Evolutionary conservation across 2,797 vertebrate genomes (phyloP).

Genomic region (Bradypus variegatus): DNA sequence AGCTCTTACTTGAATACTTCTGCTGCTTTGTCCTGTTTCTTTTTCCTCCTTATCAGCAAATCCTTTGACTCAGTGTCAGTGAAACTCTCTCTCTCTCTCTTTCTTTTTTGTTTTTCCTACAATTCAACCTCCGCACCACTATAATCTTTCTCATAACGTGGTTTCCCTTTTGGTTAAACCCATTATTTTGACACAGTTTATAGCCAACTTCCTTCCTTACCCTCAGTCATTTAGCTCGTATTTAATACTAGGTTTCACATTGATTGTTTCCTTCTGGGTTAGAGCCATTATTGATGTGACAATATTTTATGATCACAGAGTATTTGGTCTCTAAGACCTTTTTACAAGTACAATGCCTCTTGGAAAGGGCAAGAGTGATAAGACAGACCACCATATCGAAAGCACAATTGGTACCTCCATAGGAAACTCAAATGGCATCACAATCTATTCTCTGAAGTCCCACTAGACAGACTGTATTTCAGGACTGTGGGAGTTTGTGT

Average conservation of each 20-base stretch:
- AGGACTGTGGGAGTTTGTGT: too few relatives aligned
- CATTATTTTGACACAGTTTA: constrained; percentile 43
- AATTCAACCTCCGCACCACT: not conserved
- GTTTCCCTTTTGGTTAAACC: constrained; percentile 21
- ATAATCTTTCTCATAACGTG: constrained; percentile 18
- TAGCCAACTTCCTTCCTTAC: constrained; percentile 37
- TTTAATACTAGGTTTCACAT: constrained; percentile 44
- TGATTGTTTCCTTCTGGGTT: constrained; percentile 43
- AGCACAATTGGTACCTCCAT: not conserved
- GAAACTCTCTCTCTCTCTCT: not conserved
- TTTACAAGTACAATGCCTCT: not conserved
- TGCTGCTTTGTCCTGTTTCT: not conserved
- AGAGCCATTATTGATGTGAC: not conserved
- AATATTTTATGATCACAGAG: constrained; percentile 31
- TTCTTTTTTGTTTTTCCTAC: not conserved
- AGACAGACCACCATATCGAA: not conserved
- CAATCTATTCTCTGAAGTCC: not conserved
- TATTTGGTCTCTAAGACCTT: not conserved
- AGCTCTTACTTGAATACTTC: not conserved
- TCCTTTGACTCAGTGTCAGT: not conserved
- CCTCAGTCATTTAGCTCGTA: not conserved
- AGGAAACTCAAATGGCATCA: not conserved
- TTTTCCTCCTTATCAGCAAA: not conserved
- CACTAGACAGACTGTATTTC: not conserved
- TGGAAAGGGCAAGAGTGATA: not conserved